Percentiles rank a stretch among this genome's conserved stretches.
Evolutionary conservation across 2,113 vertebrate genomes (phyloP).

Genomic region (Petromus typicus): DNA sequence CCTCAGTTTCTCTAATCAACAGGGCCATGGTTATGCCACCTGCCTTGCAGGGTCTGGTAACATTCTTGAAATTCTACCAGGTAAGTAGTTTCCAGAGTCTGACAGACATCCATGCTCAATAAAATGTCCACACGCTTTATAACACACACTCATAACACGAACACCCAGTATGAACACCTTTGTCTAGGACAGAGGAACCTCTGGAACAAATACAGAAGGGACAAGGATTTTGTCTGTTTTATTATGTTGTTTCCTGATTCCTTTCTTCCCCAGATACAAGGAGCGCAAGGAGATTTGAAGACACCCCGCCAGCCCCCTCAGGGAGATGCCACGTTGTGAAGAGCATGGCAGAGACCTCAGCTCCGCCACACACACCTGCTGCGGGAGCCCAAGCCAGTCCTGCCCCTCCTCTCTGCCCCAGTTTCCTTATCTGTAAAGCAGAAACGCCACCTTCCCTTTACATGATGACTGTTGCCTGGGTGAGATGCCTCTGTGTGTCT

Average conservation of each 20-base stretch:
- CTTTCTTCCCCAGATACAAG: neutral
- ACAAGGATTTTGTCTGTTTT: neutral
- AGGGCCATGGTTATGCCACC: neutral
- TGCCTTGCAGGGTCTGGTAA: neutral
- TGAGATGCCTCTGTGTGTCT: neutral
- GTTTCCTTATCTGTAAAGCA: slow-evolving; percentile 5
- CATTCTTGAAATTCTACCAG: neutral
- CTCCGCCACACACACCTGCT: neutral
- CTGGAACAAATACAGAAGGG: neutral
- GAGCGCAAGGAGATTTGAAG: neutral
- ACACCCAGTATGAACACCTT: neutral
- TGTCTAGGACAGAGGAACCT: neutral
- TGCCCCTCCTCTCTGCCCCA: neutral
- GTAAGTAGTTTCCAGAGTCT: neutral
- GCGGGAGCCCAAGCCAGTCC: neutral
- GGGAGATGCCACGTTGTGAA: neutral
- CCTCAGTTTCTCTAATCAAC: neutral
- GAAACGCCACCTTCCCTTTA: neutral
- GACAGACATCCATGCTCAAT: neutral
- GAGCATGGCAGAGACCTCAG: neutral
- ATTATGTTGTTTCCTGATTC: neutral
- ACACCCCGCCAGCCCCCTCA: neutral
- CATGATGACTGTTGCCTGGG: neutral
- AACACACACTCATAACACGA: neutral
- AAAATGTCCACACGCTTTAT: neutral